Evolutionary conservation across 2,888 invertebrate species (phyloP), one percentile per base, ranked within the genome.

Genomic region (Metacarcinus magister): DNA sequence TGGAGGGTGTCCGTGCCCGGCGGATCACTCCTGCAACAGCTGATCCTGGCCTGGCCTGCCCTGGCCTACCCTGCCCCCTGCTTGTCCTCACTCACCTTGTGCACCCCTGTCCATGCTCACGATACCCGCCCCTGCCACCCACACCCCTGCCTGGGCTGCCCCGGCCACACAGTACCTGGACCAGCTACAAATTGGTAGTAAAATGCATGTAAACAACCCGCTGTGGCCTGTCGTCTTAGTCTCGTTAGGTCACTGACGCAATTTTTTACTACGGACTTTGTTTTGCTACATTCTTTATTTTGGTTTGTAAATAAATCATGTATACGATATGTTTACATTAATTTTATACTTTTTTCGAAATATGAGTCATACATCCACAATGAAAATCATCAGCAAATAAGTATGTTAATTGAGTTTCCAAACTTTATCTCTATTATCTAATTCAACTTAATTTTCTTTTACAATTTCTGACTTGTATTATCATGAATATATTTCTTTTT

Each of bases 201-300:
- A 82, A 46, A 93, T 54, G 60, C 95, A 95, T 95, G 95, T 95
- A 95, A 95, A 95, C 95, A 95, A 95, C 89, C 93, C 60, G 87
- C 92, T 32, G 43, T 43, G 87, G 93, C 82, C 90, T 90, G 93
- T 95, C 95, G 39, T 95, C 93, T 89, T 90, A 93, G 44, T 44
- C 75, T 93, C 95, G 95, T 95, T 93, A 90, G 43, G 95, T 60
- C 46, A 48, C 48, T n/a, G 95, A 87, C 93, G 43, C 32, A 54
- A 92, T 44, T 92, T 91, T 92, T 60, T 92, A n/a, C 87, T 39
- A 16, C 39, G 32, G 13, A 87, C 87, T 87, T 87, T 87, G 87
- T 87, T 87, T 16, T 87, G 32, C 1, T 39, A 16, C 16, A 10
- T 87, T 19, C 39, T 32, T 10, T 16, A 4, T 87, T 5, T 23